Evolutionary conservation across 2,888 invertebrate genomes (phyloP).

Genomic region (Brachypterus glaber): DNA sequence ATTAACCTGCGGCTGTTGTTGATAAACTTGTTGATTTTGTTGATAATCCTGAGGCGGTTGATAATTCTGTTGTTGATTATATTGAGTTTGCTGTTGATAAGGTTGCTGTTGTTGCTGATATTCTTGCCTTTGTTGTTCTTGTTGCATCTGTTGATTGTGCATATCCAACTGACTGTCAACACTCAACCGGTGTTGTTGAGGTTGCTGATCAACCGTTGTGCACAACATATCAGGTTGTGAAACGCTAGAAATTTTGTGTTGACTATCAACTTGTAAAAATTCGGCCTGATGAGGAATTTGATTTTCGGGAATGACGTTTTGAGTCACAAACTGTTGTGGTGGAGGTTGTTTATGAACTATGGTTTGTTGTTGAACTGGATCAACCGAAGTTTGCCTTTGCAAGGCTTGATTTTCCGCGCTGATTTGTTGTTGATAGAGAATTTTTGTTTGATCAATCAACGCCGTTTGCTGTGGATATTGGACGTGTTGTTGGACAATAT

Average conservation of each 20-base stretch:
- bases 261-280: conserved; percentile 28
- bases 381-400: conserved; percentile 28
- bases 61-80: conserved; percentile 12
- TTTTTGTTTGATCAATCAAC: conserved; percentile 10
- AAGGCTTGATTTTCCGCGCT: conserved; percentile 18
- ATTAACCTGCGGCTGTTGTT: conserved; percentile 14
- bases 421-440: not conserved
- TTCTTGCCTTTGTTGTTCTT: conserved; percentile 14
- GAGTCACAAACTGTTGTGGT: conserved; percentile 32
- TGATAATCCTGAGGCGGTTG: conserved; percentile 12
- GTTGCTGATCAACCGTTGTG: conserved; percentile 15
- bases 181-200: conserved; percentile 30
- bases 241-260: conserved; percentile 35
- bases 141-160: conserved; percentile 19
- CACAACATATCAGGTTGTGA: conserved; percentile 37
- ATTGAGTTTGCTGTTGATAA: conserved; percentile 13
- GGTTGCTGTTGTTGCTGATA: conserved; percentile 19
- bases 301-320: conserved; percentile 32
- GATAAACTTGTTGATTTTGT: conserved; percentile 13
- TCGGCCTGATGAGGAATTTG: conserved; percentile 36
- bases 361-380: conserved; percentile 32
- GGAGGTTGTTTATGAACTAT: conserved; percentile 32
- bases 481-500: conserved; percentile 15
- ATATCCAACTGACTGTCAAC: conserved; percentile 37
- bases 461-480: conserved; percentile 14